Evolutionary conservation across 2,888 invertebrate species (phyloP).

Genomic region (Cylindroiulus punctatus): DNA sequence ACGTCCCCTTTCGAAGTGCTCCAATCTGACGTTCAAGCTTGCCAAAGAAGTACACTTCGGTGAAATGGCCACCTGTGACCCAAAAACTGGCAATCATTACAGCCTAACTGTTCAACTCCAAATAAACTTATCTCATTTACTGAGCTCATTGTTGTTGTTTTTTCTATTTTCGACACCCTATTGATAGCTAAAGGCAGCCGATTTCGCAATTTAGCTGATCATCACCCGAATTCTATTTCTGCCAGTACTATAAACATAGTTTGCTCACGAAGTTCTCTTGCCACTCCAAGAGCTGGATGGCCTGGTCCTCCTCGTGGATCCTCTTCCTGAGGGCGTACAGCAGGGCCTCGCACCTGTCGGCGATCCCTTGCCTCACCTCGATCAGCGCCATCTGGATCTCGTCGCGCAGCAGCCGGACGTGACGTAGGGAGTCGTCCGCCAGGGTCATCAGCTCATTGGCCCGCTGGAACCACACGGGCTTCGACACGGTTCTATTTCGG

Average conservation of each 20-base stretch:
- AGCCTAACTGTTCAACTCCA: too few relatives aligned
- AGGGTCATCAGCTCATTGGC: neutral
- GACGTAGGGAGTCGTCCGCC: slow-evolving; percentile 30
- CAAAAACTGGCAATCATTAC: too few relatives aligned
- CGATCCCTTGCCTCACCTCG: neutral
- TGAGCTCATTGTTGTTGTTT: too few relatives aligned
- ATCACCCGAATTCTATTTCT: neutral
- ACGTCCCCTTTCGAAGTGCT: too few relatives aligned
- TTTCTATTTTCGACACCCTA: too few relatives aligned
- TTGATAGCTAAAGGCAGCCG: too few relatives aligned
- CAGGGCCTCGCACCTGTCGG: slow-evolving; percentile 20
- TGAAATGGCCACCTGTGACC: too few relatives aligned
- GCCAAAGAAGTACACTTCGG: too few relatives aligned
- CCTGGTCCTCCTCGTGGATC: slow-evolving; percentile 40
- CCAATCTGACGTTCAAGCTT: too few relatives aligned
- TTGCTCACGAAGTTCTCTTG: slow-evolving; percentile 27
- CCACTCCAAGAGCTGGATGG: slow-evolving; percentile 35
- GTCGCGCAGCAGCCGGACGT: neutral
- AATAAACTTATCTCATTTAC: too few relatives aligned
- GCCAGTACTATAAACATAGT: neutral
- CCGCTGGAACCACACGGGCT: slow-evolving; percentile 23
- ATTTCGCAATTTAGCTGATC: neutral
- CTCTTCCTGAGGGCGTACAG: slow-evolving; percentile 35
- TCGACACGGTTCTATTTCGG: slow-evolving; percentile 46
- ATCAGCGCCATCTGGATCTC: slow-evolving; percentile 8